Percentiles rank a stretch among this genome's conserved stretches.
Conservation (phyloP, 2,113 vertebrate genomes). For the Neolamprologus falcicula region DNA sequence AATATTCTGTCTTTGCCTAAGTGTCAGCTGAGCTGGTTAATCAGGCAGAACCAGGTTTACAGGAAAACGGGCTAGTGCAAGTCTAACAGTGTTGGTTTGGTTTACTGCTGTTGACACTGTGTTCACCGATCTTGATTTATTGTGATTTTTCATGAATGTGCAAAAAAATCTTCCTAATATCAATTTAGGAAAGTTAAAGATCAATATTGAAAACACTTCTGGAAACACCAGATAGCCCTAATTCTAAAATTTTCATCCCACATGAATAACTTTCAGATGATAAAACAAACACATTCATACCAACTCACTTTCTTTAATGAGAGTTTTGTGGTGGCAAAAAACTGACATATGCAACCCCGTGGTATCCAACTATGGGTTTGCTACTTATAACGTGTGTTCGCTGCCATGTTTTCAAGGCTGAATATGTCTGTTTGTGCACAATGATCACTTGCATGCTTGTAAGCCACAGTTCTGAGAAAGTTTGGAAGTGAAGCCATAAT, state of each 20-base stretch:
- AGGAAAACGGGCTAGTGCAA: not conserved
- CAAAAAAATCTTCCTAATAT: not conserved
- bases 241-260: not conserved
- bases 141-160: not conserved
- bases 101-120: not conserved
- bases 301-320: not conserved
- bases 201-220: not conserved
- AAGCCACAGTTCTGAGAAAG: not conserved
- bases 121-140: not conserved
- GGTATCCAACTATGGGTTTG: not conserved
- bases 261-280: not conserved
- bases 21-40: not conserved
- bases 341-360: not conserved
- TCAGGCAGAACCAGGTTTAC: not conserved
- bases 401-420: not conserved
- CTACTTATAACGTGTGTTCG: not conserved
- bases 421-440: not conserved
- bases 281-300: not conserved
- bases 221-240: not conserved
- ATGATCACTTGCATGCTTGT: not conserved
- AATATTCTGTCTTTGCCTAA: not conserved
- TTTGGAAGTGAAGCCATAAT: not conserved
- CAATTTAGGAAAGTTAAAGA: not conserved
- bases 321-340: not conserved
- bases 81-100: not conserved